Evolutionary conservation across 2,888 invertebrate genomes (phyloP).

Genomic region (Agriopis marginaria): DNA sequence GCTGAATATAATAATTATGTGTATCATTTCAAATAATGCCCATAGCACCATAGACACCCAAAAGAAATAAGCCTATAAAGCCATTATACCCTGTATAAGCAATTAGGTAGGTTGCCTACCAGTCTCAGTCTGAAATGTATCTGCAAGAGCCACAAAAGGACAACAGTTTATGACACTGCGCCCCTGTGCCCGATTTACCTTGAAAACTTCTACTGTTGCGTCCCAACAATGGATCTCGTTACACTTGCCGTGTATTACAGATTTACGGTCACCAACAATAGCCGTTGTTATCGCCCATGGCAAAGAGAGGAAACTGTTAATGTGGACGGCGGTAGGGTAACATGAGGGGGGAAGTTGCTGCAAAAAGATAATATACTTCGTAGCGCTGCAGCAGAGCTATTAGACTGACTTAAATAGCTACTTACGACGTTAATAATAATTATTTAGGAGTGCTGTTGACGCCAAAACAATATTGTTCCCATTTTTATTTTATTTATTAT

Average conservation of each 20-base stretch:
- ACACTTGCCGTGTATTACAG: slow-evolving; percentile 57
- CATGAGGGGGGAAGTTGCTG: not conserved
- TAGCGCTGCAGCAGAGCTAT: too few relatives aligned
- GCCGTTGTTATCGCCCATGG: slow-evolving; percentile 62
- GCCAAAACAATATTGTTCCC: too few relatives aligned
- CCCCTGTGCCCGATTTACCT: slow-evolving; percentile 36
- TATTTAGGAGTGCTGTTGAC: too few relatives aligned
- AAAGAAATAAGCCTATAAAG: too few relatives aligned
- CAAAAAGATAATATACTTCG: not conserved
- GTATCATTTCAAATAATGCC: too few relatives aligned
- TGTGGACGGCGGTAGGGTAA: slow-evolving; percentile 9
- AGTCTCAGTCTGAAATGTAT: not conserved
- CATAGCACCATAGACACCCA: too few relatives aligned
- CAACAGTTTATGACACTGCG: not conserved
- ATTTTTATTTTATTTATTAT: too few relatives aligned
- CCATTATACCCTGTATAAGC: too few relatives aligned
- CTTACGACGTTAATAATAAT: too few relatives aligned
- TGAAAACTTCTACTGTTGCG: slow-evolving; percentile 51
- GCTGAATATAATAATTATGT: too few relatives aligned
- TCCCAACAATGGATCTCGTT: slow-evolving; percentile 67
- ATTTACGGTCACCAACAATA: slow-evolving; percentile 75
- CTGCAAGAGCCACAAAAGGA: not conserved
- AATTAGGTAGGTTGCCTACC: not conserved
- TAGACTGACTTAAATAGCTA: too few relatives aligned
- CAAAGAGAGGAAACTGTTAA: slow-evolving; percentile 34